A percentile compares a stretch with the other conserved stretches of the same genome.
Evolutionary conservation across 1,140 invertebrate genomes (phyloP).

Genomic region (Harpegnathos saltator): DNA sequence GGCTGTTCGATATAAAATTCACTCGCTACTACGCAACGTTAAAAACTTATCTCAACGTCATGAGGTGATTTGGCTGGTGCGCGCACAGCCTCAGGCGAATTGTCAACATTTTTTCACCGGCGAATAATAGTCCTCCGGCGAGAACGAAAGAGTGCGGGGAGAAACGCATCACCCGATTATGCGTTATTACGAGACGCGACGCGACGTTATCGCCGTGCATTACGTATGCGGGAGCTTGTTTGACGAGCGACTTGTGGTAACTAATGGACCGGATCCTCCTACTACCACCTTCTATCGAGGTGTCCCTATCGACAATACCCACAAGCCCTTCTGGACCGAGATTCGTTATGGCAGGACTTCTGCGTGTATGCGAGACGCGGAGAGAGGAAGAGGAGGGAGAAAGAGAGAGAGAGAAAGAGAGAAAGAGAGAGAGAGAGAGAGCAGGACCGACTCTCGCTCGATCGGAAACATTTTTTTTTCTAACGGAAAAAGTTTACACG

Average conservation of each 20-base stretch:
- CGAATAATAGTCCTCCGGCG: constrained; percentile 1
- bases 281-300: constrained; percentile 31
- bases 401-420: too few species aligned
- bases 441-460: neutral
- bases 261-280: constrained; percentile 53
- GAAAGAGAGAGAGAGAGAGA: neutral
- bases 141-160: neutral
- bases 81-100: neutral
- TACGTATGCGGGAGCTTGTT: constrained; percentile 55
- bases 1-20: too few species aligned
- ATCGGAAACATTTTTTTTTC: constrained; percentile 18
- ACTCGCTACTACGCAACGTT: too few species aligned
- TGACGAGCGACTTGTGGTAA: constrained; percentile 55
- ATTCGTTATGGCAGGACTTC: constrained; percentile 37
- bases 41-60: too few species aligned
- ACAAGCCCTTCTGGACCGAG: constrained; percentile 23
- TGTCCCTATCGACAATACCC: constrained; percentile 34
- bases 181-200: constrained; percentile 40
- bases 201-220: constrained; percentile 41
- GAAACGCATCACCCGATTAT: constrained; percentile 20
- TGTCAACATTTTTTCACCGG: constrained; percentile 5
- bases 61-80: too few species aligned
- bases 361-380: constrained; percentile 18
- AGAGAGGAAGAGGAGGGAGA: neutral
- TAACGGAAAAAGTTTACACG: constrained; percentile 37